Evolutionary conservation across 1,140 invertebrate genomes (phyloP).

Genomic region (Bacillus rossius): DNA sequence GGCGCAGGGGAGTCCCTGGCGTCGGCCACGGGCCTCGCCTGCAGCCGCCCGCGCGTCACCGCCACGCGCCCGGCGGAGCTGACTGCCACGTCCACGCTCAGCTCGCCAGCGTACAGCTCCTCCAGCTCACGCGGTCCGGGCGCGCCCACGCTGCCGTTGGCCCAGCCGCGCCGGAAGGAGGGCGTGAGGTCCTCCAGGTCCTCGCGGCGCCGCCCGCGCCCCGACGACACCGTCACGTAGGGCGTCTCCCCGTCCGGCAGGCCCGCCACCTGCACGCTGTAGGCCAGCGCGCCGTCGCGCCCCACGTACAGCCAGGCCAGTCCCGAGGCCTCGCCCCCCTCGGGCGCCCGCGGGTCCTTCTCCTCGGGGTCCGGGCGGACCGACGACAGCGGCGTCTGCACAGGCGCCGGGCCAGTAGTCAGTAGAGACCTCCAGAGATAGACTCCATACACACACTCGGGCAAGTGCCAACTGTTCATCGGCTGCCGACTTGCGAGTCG

Average conservation of each 20-base stretch:
- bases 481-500: too few species aligned
- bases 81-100: constrained; percentile 65
- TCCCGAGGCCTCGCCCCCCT: constrained; percentile 46
- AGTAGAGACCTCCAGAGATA: neutral
- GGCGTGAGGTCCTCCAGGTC: constrained; percentile 66
- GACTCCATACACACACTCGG: too few species aligned
- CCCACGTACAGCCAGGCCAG: constrained; percentile 75
- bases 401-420: too few species aligned
- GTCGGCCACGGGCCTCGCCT: constrained; percentile 64
- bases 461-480: too few species aligned
- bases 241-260: constrained; percentile 39
- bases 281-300: constrained; percentile 63
- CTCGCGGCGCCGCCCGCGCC: constrained; percentile 55
- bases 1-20: constrained; percentile 59
- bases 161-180: constrained; percentile 47
- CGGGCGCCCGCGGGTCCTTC: neutral
- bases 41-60: constrained; percentile 57
- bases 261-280: constrained; percentile 59
- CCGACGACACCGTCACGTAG: constrained; percentile 62
- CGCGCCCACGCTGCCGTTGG: constrained; percentile 59
- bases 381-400: constrained; percentile 2
- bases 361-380: constrained; percentile 5
- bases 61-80: constrained; percentile 48
- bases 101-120: constrained; percentile 70
- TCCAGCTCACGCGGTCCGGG: constrained; percentile 65